Conservation (phyloP, 2,888 invertebrate species). For the Ferrisia virgata region DNA sequence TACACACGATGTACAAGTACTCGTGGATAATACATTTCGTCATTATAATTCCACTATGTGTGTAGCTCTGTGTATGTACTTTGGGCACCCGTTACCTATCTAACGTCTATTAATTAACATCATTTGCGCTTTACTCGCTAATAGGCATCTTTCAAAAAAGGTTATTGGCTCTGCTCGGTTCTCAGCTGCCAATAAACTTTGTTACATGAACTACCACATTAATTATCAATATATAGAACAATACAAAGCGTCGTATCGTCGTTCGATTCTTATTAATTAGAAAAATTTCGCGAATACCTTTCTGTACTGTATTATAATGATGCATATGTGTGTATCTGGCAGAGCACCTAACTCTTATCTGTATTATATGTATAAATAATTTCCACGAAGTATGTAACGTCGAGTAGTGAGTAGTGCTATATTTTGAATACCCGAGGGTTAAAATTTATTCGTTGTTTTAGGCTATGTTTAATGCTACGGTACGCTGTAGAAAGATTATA, state of each 20-base stretch:
- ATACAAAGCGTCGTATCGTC: neutral
- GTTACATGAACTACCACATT: neutral
- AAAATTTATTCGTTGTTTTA: neutral
- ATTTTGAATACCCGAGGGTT: neutral
- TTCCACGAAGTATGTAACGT: neutral
- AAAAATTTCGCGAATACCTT: constrained; percentile 6
- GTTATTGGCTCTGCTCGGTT: constrained; percentile 32
- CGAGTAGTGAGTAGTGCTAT: too few relatives aligned
- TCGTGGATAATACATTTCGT: constrained; percentile 4
- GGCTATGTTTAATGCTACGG: neutral
- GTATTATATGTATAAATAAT: too few relatives aligned
- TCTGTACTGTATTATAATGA: neutral
- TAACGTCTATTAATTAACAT: neutral
- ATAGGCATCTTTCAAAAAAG: constrained; percentile 25
- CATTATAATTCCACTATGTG: neutral
- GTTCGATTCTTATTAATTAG: neutral
- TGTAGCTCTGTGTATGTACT: neutral
- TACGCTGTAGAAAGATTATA: neutral
- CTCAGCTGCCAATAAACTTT: constrained; percentile 2
- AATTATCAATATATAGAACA: constrained; percentile 25
- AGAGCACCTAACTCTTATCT: too few relatives aligned
- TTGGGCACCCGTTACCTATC: neutral
- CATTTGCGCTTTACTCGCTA: neutral
- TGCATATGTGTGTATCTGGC: too few relatives aligned
- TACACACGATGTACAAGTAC: too few relatives aligned